These are phyloP conservation scores for Podarcis cretensis DNA, from an alignment of 2,113 vertebrate genomes.

Conservation along the genomic window DNA sequence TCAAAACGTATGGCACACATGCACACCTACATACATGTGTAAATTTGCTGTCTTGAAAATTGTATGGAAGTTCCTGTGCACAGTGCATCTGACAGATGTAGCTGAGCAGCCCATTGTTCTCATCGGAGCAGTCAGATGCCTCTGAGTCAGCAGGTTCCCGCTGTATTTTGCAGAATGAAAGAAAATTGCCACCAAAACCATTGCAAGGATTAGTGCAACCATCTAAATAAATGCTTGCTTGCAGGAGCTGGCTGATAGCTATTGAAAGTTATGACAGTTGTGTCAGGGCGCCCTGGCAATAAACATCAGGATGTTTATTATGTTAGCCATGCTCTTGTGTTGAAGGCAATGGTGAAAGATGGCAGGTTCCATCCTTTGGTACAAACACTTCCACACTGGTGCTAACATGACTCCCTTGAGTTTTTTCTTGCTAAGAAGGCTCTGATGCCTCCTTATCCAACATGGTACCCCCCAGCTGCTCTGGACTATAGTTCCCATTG, in stretches of 20 bases:
- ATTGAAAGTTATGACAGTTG: not conserved
- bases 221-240: not conserved
- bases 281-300: not conserved
- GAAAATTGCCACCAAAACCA: not conserved
- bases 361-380: not conserved
- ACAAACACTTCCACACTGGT: not conserved
- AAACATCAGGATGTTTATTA: not conserved
- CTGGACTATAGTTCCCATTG: too few species aligned
- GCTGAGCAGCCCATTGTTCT: slow-evolving; percentile 52
- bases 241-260: not conserved
- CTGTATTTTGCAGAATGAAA: not conserved
- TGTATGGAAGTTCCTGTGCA: not conserved
- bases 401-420: not conserved
- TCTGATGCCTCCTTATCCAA: too few species aligned
- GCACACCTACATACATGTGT: not conserved
- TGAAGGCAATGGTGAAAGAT: not conserved
- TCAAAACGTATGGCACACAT: not conserved
- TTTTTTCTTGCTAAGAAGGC: not conserved
- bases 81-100: slow-evolving; percentile 37
- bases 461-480: too few species aligned
- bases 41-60: accelerated
- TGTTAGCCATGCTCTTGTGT: not conserved
- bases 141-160: slow-evolving; percentile 63
- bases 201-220: not conserved
- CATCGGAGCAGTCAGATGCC: slow-evolving; percentile 20